Base-by-base conservation (phyloP, 2,888 invertebrate genomes). In the Hecatera dysodea region DNA sequence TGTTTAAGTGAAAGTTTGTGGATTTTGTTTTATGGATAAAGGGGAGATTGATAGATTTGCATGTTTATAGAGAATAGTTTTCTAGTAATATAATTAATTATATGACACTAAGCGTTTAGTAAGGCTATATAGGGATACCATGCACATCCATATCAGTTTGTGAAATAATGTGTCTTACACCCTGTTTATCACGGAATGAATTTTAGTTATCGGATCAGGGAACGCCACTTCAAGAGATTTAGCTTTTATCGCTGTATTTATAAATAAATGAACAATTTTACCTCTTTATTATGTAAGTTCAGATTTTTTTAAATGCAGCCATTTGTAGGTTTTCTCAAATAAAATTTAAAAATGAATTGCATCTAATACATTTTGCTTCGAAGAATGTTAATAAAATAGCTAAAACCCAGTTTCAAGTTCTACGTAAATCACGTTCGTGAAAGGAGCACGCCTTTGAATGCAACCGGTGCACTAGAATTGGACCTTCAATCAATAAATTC, bases 401-500 rank as follows among this genome's bases (percentile, higher is more conserved):
- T 50, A 5, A 6, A 56, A 56, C 4, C 27, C 17, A 50, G 22
- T 69, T 57, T n/a, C 22, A 19, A 77, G 9, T 69, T 27, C 42
- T 27, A 36, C 9, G 1, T 39, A 67, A 67, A 48, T 22, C 19
- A 19, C 42, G 15, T 27, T 68, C 22, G 42, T 56, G 17, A 76
- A 76, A 39, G 55, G 27, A 76, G 24, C 33, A 48, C 29, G 36
- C 44, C 52, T 39, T 78, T 39, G 33, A 57, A 62, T 52, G 56
- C 24, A 57, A 44, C 39, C 2, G 9, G 19, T 57, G 56, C 39
- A 19, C 57, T 62, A n/a, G 56, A 39, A 52, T 33, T 48, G 27
- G n/a, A 57, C 27, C 39, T 73, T 73, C 74, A 48, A 48, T 75
- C 46, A 19, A 79, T 79, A 46, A 73, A 75, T 57, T 46, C 74